These are phyloP conservation scores for Miichthys miiuy DNA, from an alignment of 2,797 vertebrate genomes.

Conservation along the genomic window DNA sequence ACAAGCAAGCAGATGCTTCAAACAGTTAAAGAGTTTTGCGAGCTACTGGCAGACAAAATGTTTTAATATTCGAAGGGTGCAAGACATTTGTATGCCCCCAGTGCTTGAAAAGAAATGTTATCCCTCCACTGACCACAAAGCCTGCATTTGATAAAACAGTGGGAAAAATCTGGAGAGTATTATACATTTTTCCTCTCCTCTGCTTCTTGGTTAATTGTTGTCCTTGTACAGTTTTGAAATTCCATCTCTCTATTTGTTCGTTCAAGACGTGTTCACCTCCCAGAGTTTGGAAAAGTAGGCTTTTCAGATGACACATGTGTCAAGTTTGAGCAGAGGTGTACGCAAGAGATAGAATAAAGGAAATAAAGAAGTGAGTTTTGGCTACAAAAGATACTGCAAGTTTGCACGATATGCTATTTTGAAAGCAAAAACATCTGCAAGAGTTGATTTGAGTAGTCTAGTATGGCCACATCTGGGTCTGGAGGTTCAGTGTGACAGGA, in stretches of 20 bases:
- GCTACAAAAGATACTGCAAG: slow-evolving; percentile 4
- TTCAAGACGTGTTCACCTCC: slow-evolving; percentile 51
- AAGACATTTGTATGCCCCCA: slow-evolving; percentile 67
- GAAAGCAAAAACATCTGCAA: slow-evolving; percentile 37
- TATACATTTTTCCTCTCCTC: slow-evolving; percentile 56
- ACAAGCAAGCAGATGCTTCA: slow-evolving; percentile 67
- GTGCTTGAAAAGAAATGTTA: slow-evolving; percentile 72
- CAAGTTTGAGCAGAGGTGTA: slow-evolving; percentile 33
- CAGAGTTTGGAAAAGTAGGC: slow-evolving; percentile 34
- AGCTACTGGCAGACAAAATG: slow-evolving; percentile 67
- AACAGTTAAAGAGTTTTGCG: slow-evolving; percentile 65
- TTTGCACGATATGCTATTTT: slow-evolving; percentile 15
- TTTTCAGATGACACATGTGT: slow-evolving; percentile 44
- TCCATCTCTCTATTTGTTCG: slow-evolving; percentile 68
- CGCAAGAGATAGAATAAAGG: slow-evolving; percentile 32
- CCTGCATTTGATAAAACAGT: slow-evolving; percentile 73
- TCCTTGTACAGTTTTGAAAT: slow-evolving; percentile 72
- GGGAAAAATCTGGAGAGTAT: slow-evolving; percentile 70
- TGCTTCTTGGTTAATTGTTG: slow-evolving; percentile 71
- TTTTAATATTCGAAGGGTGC: slow-evolving; percentile 73
- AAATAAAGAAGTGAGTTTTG: slow-evolving; percentile 44
- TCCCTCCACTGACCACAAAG: slow-evolving; percentile 67
- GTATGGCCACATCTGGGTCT: slow-evolving; percentile 24
- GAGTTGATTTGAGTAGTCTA: slow-evolving; percentile 18
- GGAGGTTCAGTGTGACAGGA: slow-evolving; percentile 29